Conservation (phyloP, 1,140 invertebrate genomes). For the Mactra quadrangularis region DNA sequence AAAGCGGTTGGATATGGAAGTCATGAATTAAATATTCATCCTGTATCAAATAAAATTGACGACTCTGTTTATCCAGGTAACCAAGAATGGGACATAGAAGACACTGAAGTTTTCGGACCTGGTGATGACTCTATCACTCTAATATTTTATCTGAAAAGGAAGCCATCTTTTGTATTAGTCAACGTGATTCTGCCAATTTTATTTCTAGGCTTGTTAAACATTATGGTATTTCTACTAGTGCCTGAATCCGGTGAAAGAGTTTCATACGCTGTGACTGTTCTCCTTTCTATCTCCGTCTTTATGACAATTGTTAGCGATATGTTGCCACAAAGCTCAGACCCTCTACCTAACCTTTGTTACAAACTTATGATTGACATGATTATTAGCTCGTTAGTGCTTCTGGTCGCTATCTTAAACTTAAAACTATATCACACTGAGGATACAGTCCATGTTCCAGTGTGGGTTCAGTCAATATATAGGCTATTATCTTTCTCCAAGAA, state of each 20-base stretch:
- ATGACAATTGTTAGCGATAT: constrained; percentile 48
- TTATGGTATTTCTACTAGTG: constrained; percentile 41
- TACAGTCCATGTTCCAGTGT: background rate
- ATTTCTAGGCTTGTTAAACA: constrained; percentile 30
- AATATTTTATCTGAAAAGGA: constrained; percentile 2
- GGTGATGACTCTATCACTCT: background rate
- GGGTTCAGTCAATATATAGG: background rate
- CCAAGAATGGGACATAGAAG: constrained; percentile 13
- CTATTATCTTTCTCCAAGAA: background rate
- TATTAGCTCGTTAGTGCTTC: constrained; percentile 5
- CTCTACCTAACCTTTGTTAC: constrained; percentile 7
- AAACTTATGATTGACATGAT: constrained; percentile 39
- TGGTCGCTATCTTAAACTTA: constrained; percentile 2
- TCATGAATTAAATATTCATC: constrained; percentile 5
- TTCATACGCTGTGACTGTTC: constrained; percentile 41
- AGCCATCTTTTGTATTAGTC: constrained; percentile 8
- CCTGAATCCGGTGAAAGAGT: constrained; percentile 53
- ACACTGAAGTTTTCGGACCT: background rate
- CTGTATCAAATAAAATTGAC: background rate
- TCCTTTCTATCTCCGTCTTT: constrained; percentile 39
- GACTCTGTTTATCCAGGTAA: background rate
- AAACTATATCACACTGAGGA: constrained; percentile 13
- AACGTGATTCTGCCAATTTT: constrained; percentile 40
- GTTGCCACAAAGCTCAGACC: constrained; percentile 36
- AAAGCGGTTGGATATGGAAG: background rate